phyloP scores from a whole-genome alignment of 2,888 invertebrate species.

The Tuberolachnus salignus region DNA sequence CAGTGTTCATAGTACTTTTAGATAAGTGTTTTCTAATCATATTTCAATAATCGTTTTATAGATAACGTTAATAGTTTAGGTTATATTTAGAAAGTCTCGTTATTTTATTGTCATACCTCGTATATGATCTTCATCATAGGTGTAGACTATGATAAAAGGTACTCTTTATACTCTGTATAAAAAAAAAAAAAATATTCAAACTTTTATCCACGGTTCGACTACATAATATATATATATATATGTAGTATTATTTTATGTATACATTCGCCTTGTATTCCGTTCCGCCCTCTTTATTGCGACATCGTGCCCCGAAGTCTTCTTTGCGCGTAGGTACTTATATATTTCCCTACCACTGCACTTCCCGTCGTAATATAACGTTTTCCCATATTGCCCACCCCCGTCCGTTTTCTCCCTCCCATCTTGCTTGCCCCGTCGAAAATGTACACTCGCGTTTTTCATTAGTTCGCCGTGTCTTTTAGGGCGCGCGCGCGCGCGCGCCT shows the following conservation, averaged over 20 bases:
- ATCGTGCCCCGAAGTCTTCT: background rate
- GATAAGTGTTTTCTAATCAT: too few species aligned
- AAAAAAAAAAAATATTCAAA: conserved; percentile 19
- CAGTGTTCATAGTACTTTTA: too few species aligned
- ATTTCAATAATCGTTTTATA: too few species aligned
- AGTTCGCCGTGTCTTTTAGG: conserved; percentile 8
- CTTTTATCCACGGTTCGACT: background rate
- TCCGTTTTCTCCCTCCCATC: conserved; percentile 17
- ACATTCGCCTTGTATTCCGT: background rate
- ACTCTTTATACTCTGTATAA: too few species aligned
- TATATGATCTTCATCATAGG: too few species aligned
- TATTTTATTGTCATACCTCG: too few species aligned
- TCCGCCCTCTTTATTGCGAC: background rate
- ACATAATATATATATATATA: background rate
- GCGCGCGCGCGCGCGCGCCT: background rate
- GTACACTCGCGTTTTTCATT: conserved; percentile 31
- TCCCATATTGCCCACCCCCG: too few species aligned
- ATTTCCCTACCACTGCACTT: background rate
- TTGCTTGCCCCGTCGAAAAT: conserved; percentile 1
- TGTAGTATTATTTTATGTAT: conserved; percentile 3
- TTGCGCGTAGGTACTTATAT: background rate
- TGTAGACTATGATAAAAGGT: too few species aligned
- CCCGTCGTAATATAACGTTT: too few species aligned
- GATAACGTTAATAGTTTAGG: too few species aligned
- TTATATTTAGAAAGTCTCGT: too few species aligned